A percentile compares a stretch with the other conserved stretches of the same genome.
Conservation (phyloP, 1,140 invertebrate genomes). For the Trinorchestia longiramus region DNA sequence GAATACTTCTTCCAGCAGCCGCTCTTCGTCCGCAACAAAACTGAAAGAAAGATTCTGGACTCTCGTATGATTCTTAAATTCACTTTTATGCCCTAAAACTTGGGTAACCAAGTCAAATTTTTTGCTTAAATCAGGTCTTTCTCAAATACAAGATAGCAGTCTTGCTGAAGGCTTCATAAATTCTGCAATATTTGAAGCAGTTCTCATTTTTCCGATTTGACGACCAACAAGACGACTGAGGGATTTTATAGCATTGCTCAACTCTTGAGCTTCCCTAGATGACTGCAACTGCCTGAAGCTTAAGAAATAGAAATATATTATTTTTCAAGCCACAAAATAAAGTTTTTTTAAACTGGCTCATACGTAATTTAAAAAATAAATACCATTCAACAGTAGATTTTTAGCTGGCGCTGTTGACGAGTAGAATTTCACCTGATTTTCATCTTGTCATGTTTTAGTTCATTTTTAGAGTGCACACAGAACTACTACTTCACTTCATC, state of each 20-base stretch:
- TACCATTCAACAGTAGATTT: neutral
- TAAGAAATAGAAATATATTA: neutral
- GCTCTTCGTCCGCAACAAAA: slow-evolving; percentile 40
- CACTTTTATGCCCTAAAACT: slow-evolving; percentile 50
- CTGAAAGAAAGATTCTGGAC: neutral
- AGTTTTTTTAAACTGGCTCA: neutral
- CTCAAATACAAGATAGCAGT: neutral
- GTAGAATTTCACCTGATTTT: neutral
- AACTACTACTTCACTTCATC: neutral
- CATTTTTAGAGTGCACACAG: neutral
- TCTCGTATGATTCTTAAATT: slow-evolving; percentile 28
- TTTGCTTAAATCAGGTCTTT: neutral
- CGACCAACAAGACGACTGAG: neutral
- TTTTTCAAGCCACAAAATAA: neutral
- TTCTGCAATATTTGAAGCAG: neutral
- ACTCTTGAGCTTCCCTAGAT: neutral
- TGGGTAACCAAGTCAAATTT: neutral
- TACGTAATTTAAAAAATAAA: neutral
- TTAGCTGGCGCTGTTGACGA: neutral
- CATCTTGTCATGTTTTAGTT: neutral
- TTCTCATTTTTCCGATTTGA: neutral
- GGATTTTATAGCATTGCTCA: neutral
- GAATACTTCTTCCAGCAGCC: slow-evolving; percentile 49
- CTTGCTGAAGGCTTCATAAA: neutral
- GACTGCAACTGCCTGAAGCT: neutral